phyloP scores from a whole-genome alignment of 2,113 vertebrate genomes.

The Mobula birostris region DNA sequence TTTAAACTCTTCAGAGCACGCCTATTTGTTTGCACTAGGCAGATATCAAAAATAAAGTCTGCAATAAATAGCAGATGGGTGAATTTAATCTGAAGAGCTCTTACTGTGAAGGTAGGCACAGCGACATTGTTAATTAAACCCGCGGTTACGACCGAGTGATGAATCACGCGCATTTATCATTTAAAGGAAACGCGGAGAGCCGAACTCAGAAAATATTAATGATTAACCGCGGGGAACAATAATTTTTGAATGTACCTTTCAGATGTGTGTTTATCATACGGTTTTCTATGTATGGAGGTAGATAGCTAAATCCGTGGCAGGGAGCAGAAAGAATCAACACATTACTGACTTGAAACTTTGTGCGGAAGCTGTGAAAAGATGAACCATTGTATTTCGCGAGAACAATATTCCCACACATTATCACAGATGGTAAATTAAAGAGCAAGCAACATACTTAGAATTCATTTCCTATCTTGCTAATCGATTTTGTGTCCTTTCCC shows the following conservation, averaged over 20 bases:
- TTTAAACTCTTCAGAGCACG: conserved; percentile 39
- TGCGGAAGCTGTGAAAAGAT: neutral
- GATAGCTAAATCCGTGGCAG: neutral
- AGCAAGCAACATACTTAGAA: conserved; percentile 28
- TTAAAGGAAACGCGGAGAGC: conserved; percentile 65
- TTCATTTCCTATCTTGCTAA: conserved; percentile 33
- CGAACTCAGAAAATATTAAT: conserved; percentile 62
- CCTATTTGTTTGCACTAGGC: conserved; percentile 40
- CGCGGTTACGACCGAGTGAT: conserved; percentile 47
- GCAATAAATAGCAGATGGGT: conserved; percentile 34
- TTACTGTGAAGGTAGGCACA: conserved; percentile 42
- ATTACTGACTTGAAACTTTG: conserved; percentile 6
- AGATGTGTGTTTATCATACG: conserved; percentile 30
- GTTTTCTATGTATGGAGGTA: neutral
- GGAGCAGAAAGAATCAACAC: neutral
- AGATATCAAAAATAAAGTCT: conserved; percentile 40
- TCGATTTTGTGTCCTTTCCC: conserved; percentile 6
- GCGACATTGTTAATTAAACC: conserved; percentile 48
- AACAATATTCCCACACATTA: conserved; percentile 28
- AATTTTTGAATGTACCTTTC: conserved; percentile 43
- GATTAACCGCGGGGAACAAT: conserved; percentile 64
- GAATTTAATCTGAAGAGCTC: conserved; percentile 39
- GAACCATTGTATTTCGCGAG: neutral
- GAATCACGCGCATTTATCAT: conserved; percentile 61
- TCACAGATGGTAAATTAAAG: conserved; percentile 24